These are phyloP conservation scores for Limnephilus rhombicus DNA, from an alignment of 2,888 invertebrate genomes.

Conservation along the genomic window DNA sequence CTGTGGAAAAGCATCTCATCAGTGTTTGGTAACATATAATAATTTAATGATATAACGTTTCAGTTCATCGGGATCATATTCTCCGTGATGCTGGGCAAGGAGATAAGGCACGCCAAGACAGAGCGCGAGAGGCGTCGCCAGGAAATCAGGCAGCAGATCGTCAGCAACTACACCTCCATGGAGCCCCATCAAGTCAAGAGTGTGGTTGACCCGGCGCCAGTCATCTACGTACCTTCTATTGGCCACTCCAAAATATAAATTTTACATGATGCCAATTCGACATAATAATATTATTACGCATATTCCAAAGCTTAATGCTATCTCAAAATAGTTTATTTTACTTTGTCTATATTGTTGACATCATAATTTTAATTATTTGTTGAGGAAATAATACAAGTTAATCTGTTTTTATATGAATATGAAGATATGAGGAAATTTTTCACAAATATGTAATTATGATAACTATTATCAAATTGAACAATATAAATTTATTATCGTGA, in stretches of 20 bases:
- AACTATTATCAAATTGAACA: neutral
- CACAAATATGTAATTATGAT: neutral
- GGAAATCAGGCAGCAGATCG: conserved; percentile 81
- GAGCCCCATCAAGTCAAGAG: conserved; percentile 57
- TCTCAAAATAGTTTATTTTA: neutral
- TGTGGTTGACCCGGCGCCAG: conserved; percentile 49
- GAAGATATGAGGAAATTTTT: neutral
- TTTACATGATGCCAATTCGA: no score
- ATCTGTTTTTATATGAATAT: neutral
- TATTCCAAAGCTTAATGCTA: no score
- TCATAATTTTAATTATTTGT: neutral
- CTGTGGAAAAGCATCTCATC: neutral
- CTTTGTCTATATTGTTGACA: neutral
- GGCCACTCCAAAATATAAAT: conserved; percentile 46
- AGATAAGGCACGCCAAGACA: conserved; percentile 87
- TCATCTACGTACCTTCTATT: conserved; percentile 61
- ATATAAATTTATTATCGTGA: neutral
- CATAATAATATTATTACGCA: no score
- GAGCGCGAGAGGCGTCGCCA: conserved; percentile 84
- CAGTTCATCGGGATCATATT: conserved; percentile 92
- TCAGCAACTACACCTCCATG: conserved; percentile 74
- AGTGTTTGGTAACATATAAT: no score
- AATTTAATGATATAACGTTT: conserved; percentile 67
- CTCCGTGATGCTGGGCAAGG: conserved; percentile 91
- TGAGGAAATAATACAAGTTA: neutral